Evolutionary conservation across 2,888 invertebrate species (phyloP).

Genomic region (Torymus texanus): DNA sequence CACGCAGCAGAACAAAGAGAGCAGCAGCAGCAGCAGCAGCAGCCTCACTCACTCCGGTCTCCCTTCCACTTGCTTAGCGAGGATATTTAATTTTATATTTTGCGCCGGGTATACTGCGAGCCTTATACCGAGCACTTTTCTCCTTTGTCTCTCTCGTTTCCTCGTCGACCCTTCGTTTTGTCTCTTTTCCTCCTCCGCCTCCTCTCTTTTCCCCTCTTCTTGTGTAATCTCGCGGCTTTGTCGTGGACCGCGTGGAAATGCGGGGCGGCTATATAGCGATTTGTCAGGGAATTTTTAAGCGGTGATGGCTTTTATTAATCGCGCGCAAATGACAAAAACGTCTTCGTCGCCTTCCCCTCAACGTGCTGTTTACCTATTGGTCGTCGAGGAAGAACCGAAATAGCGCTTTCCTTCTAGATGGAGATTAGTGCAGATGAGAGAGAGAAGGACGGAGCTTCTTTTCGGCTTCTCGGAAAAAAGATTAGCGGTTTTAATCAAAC

Average conservation of each 20-base stretch:
- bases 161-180: background rate
- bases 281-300: conserved; percentile 40
- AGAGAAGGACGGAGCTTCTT: background rate
- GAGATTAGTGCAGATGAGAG: conserved; percentile 31
- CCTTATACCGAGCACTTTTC: background rate
- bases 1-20: background rate
- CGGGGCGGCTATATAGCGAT: background rate
- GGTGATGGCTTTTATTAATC: conserved; percentile 40
- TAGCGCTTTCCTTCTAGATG: conserved; percentile 30
- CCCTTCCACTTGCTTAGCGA: background rate
- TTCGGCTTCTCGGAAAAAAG: conserved; percentile 30
- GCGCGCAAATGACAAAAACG: conserved; percentile 41
- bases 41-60: too few relatives aligned
- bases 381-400: background rate
- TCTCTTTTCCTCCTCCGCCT: background rate
- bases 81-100: conserved; percentile 34
- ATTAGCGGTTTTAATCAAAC: conserved; percentile 43
- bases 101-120: background rate
- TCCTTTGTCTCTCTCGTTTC: background rate
- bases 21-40: too few relatives aligned
- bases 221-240: background rate
- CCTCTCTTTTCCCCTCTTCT: too few relatives aligned
- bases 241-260: background rate
- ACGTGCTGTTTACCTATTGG: background rate
- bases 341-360: background rate